Evolutionary conservation across 2,888 invertebrate genomes (phyloP).

Genomic region (Tricholauxania praeusta): DNA sequence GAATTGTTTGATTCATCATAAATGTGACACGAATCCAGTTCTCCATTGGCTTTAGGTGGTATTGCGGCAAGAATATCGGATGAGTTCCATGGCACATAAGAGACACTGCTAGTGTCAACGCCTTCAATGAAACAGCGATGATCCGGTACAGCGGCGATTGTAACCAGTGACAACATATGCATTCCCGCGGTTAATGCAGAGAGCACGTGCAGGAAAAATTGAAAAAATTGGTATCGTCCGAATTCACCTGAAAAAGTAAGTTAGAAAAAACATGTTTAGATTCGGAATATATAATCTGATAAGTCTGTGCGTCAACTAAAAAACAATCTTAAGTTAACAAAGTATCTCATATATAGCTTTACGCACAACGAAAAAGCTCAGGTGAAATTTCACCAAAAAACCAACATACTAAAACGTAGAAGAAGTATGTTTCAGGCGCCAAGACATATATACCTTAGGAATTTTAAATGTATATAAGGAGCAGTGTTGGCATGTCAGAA

Average conservation of each 20-base stretch:
- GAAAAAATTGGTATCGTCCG: constrained; percentile 83
- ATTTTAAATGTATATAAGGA: too few relatives aligned
- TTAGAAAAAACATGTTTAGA: background rate
- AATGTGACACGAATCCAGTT: constrained; percentile 75
- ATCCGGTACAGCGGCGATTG: constrained; percentile 84
- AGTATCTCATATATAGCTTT: background rate
- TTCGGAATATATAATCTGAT: too few relatives aligned
- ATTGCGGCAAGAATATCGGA: constrained; percentile 71
- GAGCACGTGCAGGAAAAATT: constrained; percentile 81
- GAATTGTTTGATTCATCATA: constrained; percentile 67
- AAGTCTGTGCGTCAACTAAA: too few relatives aligned
- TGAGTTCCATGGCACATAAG: constrained; percentile 71
- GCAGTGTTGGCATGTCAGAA: too few relatives aligned
- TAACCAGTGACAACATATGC: constrained; percentile 85
- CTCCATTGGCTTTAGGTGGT: constrained; percentile 71
- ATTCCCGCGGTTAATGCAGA: constrained; percentile 82
- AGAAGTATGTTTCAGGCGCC: too few relatives aligned
- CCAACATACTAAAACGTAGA: too few relatives aligned
- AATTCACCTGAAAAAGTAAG: constrained; percentile 76
- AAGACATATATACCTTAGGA: too few relatives aligned
- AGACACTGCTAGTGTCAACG: constrained; percentile 70
- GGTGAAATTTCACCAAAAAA: too few relatives aligned
- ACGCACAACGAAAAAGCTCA: background rate
- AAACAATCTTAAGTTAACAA: background rate
- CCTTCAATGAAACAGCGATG: constrained; percentile 72